Percentiles rank a stretch among this genome's conserved stretches.
These are phyloP conservation scores for Cirrhinus mrigala DNA, from an alignment of 2,797 vertebrate species.

Conservation along the genomic window DNA sequence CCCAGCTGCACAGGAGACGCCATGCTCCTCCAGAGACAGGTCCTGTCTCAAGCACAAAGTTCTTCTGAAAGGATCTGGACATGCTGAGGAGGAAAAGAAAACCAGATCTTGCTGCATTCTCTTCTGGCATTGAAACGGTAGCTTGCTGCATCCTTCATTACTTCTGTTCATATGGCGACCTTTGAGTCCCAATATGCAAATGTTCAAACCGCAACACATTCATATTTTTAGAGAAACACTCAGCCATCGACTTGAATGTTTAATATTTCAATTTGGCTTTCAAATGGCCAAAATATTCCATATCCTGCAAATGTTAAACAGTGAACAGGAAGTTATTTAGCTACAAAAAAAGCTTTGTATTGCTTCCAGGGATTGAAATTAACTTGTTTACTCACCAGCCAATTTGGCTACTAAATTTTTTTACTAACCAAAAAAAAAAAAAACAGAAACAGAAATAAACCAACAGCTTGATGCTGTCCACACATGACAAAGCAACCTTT, in stretches of 20 bases:
- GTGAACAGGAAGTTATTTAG: background rate
- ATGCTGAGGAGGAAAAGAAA: conserved; percentile 78
- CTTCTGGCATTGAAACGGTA: background rate
- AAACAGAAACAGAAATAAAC: too few relatives aligned
- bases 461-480: too few relatives aligned
- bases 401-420: too few relatives aligned
- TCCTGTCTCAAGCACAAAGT: conserved; percentile 77
- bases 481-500: too few relatives aligned
- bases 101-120: background rate
- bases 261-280: background rate
- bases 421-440: too few relatives aligned
- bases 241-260: background rate
- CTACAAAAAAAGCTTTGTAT: background rate
- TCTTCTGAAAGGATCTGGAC: conserved; percentile 85
- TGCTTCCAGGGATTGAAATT: too few relatives aligned
- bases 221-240: background rate
- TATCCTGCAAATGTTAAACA: background rate
- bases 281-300: background rate
- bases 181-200: conserved; percentile 2
- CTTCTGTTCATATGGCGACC: background rate
- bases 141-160: background rate
- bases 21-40: conserved; percentile 77
- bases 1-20: conserved; percentile 92
- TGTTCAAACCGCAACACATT: background rate
- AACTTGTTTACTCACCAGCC: too few relatives aligned